phyloP scores from a whole-genome alignment of 1,140 invertebrate genomes.

The Drosophila fuyamai region DNA sequence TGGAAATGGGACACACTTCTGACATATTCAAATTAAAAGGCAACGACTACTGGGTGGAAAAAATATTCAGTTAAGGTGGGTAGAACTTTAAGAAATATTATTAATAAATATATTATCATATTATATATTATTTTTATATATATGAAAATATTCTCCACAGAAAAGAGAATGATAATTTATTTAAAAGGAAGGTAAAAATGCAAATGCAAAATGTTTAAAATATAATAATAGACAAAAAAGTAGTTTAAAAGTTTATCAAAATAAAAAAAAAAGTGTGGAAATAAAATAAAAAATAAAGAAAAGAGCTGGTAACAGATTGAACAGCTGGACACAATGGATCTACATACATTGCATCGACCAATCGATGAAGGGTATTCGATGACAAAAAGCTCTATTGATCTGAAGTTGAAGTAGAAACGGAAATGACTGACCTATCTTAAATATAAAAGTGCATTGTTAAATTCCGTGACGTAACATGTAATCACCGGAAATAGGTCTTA shows the following conservation, averaged over 20 bases:
- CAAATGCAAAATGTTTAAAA: no score
- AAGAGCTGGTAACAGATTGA: neutral
- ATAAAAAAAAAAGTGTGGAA: neutral
- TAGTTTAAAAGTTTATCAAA: neutral
- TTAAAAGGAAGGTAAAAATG: no score
- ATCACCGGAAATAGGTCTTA: neutral
- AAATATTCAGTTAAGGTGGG: no score
- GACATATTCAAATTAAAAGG: neutral
- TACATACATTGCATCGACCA: conserved; percentile 2
- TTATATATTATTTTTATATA: no score
- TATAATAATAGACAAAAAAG: no score
- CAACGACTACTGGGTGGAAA: neutral
- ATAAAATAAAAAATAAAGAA: neutral
- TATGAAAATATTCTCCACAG: no score
- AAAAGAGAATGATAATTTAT: no score
- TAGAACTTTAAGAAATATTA: no score
- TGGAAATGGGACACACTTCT: no score
- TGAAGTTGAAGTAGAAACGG: neutral
- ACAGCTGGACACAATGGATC: conserved; percentile 15
- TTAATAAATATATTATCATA: no score
- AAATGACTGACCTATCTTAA: conserved; percentile 2
- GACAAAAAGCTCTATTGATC: conserved; percentile 15
- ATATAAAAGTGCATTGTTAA: no score
- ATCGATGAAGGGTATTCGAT: neutral
- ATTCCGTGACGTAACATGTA: no score